These are phyloP conservation scores for Chaetophractus vellerosus DNA, from an alignment of 2,797 vertebrate species.

Conservation along the genomic window DNA sequence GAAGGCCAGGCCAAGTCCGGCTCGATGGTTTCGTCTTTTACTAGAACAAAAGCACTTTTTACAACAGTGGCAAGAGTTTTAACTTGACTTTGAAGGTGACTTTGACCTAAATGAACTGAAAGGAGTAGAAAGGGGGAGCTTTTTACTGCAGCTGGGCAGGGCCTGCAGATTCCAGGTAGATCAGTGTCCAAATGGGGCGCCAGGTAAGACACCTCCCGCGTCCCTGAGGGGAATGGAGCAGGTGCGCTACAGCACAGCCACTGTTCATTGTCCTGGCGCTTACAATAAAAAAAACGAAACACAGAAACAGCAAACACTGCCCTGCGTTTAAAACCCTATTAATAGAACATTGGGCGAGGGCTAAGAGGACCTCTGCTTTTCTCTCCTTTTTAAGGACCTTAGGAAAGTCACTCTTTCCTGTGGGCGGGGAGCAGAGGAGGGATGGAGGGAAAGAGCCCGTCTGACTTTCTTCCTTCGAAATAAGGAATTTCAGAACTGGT, in stretches of 20 bases:
- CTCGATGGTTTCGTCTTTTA: not conserved
- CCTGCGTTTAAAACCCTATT: not conserved
- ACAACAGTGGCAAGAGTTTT: not conserved
- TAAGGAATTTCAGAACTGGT: not conserved
- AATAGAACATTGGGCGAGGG: not conserved
- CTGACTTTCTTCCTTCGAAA: not conserved
- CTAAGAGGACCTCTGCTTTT: not conserved
- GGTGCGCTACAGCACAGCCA: not conserved
- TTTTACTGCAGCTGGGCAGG: not conserved
- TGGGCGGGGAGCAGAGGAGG: not conserved
- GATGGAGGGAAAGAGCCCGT: not conserved
- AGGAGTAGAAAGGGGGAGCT: not conserved
- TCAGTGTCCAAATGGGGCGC: not conserved
- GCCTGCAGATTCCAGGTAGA: not conserved
- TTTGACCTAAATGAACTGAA: not conserved
- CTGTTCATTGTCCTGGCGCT: not conserved
- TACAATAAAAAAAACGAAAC: not conserved
- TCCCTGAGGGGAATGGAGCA: not conserved
- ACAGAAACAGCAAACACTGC: not conserved
- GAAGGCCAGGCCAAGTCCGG: not conserved
- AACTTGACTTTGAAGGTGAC: not conserved
- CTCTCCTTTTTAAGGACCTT: conserved; percentile 14
- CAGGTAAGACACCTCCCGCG: not conserved
- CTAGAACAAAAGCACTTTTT: not conserved
- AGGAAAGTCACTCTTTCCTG: not conserved